These are phyloP conservation scores for Molossus molossus DNA, from an alignment of 2,797 vertebrate genomes.

Conservation along the genomic window DNA sequence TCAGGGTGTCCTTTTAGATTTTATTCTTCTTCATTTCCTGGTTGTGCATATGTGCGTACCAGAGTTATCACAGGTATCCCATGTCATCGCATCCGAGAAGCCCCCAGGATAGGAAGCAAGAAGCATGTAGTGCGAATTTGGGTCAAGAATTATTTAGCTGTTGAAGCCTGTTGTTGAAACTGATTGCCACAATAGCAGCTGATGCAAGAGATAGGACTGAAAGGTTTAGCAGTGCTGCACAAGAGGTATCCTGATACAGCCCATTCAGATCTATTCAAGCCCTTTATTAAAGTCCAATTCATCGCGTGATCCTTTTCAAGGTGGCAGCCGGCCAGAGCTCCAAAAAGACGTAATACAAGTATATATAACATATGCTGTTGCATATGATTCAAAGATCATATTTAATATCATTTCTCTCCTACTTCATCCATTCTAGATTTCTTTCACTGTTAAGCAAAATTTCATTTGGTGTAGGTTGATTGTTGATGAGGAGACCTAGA, in stretches of 20 bases:
- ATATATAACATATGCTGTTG: not conserved
- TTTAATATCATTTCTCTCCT: not conserved
- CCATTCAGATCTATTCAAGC: not conserved
- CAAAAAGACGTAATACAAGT: not conserved
- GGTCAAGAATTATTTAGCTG: not conserved
- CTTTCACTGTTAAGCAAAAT: not conserved
- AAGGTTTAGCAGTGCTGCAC: not conserved
- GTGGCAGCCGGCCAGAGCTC: not conserved
- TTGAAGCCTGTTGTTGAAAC: not conserved
- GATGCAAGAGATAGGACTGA: not conserved
- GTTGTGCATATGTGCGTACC: not conserved
- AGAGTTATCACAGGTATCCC: not conserved
- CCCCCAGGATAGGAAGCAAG: not conserved
- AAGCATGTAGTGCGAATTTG: not conserved
- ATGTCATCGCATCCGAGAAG: not conserved
- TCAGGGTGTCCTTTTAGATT: not conserved
- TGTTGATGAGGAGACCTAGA: not conserved
- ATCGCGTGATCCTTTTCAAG: not conserved
- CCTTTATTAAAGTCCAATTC: not conserved
- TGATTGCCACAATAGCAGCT: not conserved
- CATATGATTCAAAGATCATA: not conserved
- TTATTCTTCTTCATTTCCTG: not conserved
- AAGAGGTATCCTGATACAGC: not conserved
- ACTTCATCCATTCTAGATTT: not conserved
- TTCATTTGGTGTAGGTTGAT: not conserved